Conservation (phyloP, 2,113 vertebrate species). For the Stigmatopora nigra region DNA sequence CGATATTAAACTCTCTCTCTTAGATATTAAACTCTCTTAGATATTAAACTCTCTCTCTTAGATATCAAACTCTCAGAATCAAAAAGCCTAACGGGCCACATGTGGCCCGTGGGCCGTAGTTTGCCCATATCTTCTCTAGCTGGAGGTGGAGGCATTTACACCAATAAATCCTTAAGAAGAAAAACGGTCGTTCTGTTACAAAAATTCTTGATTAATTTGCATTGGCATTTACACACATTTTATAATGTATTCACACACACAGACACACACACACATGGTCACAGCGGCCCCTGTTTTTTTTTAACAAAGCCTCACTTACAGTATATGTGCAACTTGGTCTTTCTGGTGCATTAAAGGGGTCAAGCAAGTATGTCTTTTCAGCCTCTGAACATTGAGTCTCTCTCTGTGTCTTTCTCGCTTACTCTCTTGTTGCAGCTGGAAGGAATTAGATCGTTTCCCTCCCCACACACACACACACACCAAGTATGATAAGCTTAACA, state of each 20-base stretch:
- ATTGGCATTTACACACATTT: constrained; percentile 2
- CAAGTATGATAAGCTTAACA: constrained; percentile 62
- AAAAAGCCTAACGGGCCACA: too few species aligned
- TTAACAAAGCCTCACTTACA: constrained; percentile 66
- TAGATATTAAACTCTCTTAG: too few species aligned
- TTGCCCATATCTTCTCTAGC: too few species aligned
- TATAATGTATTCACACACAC: constrained; percentile 2
- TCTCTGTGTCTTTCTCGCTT: not conserved
- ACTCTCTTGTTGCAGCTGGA: constrained; percentile 60
- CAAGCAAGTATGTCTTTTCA: constrained; percentile 73
- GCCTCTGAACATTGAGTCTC: constrained; percentile 29
- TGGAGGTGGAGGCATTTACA: not conserved
- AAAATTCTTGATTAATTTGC: constrained; percentile 7
- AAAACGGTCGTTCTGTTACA: not conserved
- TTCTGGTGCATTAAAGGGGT: constrained; percentile 68
- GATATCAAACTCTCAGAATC: too few species aligned
- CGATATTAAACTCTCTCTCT: too few species aligned
- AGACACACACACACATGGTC: constrained; percentile 20
- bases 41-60: too few species aligned
- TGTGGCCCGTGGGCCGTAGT: too few species aligned
- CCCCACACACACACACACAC: constrained; percentile 29
- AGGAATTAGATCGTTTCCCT: constrained; percentile 67
- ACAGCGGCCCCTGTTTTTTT: constrained; percentile 46
- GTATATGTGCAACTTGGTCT: constrained; percentile 55
- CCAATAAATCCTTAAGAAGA: not conserved